These are phyloP conservation scores for Nysson spinosus DNA, from an alignment of 2,888 invertebrate genomes.

Conservation along the genomic window DNA sequence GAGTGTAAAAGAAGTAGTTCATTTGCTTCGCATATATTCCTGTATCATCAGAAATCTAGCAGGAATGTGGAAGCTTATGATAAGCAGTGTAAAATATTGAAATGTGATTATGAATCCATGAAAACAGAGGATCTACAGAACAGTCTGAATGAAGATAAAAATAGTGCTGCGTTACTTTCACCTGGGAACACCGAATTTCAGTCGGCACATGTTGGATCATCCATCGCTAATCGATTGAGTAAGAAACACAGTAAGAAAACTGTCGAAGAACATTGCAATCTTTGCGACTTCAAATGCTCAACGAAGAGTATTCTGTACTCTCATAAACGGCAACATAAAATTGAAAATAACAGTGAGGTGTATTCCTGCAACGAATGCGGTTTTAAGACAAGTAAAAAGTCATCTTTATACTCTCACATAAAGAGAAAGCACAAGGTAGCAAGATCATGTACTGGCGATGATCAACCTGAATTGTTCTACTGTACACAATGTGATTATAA, in stretches of 20 bases:
- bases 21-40: conserved; percentile 49
- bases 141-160: neutral
- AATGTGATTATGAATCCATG: neutral
- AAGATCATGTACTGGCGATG: conserved; percentile 32
- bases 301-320: conserved; percentile 70
- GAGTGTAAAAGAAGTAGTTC: conserved; percentile 49
- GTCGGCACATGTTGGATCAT: too few species aligned
- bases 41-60: conserved; percentile 34
- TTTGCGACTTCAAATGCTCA: conserved; percentile 68
- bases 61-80: neutral
- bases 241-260: conserved; percentile 44
- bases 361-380: conserved; percentile 70
- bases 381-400: conserved; percentile 69
- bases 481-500: conserved; percentile 63
- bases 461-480: conserved; percentile 48
- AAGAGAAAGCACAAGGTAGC: conserved; percentile 66
- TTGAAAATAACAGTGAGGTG: conserved; percentile 41
- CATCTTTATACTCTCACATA: conserved; percentile 71
- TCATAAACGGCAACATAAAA: conserved; percentile 66
- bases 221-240: conserved; percentile 43
- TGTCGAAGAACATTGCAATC: conserved; percentile 58
- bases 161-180: conserved; percentile 5
- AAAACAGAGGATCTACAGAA: neutral
- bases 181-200: conserved; percentile 53
- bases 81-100: conserved; percentile 4